Evolutionary conservation across 2,888 invertebrate species (phyloP).

Genomic region (Metallyticus violacea): DNA sequence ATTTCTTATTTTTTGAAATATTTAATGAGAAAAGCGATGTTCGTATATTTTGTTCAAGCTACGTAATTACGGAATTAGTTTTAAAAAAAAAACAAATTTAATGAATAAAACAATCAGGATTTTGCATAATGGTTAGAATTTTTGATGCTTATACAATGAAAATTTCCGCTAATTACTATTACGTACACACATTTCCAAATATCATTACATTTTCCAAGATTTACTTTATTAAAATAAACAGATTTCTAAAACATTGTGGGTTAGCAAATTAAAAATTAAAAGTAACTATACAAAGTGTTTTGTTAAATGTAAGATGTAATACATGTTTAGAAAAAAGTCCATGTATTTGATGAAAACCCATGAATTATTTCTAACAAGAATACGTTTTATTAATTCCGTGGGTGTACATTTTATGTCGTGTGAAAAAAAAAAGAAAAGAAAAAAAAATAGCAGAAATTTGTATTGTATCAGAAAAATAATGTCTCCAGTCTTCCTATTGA

Average conservation of each 20-base stretch:
- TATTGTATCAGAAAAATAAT: too few relatives aligned
- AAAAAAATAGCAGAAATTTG: too few relatives aligned
- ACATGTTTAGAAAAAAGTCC: not conserved
- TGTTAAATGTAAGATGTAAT: not conserved
- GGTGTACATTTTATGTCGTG: not conserved
- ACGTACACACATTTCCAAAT: too few relatives aligned
- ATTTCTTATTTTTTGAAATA: not conserved
- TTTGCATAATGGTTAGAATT: not conserved
- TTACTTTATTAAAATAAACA: too few relatives aligned
- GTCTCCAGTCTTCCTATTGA: not conserved
- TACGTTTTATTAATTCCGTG: not conserved
- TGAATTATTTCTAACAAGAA: not conserved
- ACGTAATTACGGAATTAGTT: not conserved
- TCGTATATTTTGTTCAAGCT: not conserved
- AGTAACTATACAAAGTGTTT: too few relatives aligned
- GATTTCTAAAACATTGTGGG: too few relatives aligned
- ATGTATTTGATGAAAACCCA: too few relatives aligned
- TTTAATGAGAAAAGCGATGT: not conserved
- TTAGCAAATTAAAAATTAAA: too few relatives aligned
- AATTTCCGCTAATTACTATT: too few relatives aligned
- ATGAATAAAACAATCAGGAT: not conserved
- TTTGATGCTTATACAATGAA: not conserved
- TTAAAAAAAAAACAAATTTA: too few relatives aligned
- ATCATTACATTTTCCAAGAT: too few relatives aligned
- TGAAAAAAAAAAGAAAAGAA: too few relatives aligned